Percentiles rank a stretch among this genome's conserved stretches.
These are phyloP conservation scores for Aphis gossypii DNA, from an alignment of 1,140 invertebrate species.

Conservation along the genomic window DNA sequence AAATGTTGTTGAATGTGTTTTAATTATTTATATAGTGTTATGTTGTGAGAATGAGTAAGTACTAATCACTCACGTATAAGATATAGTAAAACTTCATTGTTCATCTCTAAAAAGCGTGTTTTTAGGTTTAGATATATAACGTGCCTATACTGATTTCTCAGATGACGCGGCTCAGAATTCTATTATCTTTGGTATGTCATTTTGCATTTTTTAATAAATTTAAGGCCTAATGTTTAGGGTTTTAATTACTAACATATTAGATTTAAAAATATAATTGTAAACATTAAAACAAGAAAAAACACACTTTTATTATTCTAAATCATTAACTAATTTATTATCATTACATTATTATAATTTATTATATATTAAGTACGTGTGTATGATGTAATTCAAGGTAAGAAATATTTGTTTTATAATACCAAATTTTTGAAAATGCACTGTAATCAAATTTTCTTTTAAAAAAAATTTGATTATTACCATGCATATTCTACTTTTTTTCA, in stretches of 20 bases:
- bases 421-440: conserved; percentile 33
- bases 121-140: conserved; percentile 53
- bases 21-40: conserved; percentile 57
- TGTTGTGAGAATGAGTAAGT: conserved; percentile 57
- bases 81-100: conserved; percentile 45
- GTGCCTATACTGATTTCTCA: conserved; percentile 41
- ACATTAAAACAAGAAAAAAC: conserved; percentile 31
- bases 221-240: conserved; percentile 39
- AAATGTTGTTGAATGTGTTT: conserved; percentile 42
- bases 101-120: conserved; percentile 50
- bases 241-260: conserved; percentile 52
- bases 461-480: conserved; percentile 43
- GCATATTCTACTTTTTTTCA: conserved; percentile 45
- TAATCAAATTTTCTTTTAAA: conserved; percentile 44
- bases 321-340: conserved; percentile 53
- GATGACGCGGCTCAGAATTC: conserved; percentile 48
- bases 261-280: conserved; percentile 53
- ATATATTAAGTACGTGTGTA: conserved; percentile 54
- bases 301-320: conserved; percentile 53
- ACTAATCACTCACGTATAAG: conserved; percentile 48
- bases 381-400: conserved; percentile 56
- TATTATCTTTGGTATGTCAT: conserved; percentile 51
- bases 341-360: conserved; percentile 56
- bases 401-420: conserved; percentile 49
- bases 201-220: conserved; percentile 52